Conservation (phyloP, 2,888 invertebrate species). For the Penaeus monodon region DNA sequence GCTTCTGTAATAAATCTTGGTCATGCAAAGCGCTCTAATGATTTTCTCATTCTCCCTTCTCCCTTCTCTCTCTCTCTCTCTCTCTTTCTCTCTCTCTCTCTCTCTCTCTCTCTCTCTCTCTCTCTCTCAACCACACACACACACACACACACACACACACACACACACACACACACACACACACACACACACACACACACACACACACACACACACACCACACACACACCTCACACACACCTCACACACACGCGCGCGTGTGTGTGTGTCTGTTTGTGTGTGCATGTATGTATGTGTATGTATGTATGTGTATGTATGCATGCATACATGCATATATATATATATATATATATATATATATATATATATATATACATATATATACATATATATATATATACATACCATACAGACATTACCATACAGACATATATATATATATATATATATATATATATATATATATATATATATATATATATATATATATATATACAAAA, state of each 20-base stretch:
- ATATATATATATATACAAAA: conserved; percentile 9
- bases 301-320: background rate
- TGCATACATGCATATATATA: conserved; percentile 6
- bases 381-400: conserved; percentile 15
- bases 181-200: background rate
- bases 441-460: conserved; percentile 1
- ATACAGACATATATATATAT: background rate
- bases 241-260: background rate
- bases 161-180: too few species aligned
- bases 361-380: conserved; percentile 6
- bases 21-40: too few species aligned
- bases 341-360: conserved; percentile 9
- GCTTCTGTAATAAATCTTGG: too few species aligned
- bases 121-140: background rate
- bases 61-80: too few species aligned
- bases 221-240: background rate
- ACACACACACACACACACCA: background rate
- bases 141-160: background rate
- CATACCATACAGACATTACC: background rate
- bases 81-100: too few species aligned
- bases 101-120: too few species aligned
- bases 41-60: too few species aligned
- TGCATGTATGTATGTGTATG: background rate
- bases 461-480: conserved; percentile 14
- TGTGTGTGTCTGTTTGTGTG: background rate